Evolutionary conservation across 2,797 vertebrate species (phyloP), one percentile per base, ranked within the genome.

Genomic region (Takifugu ocellatus): DNA sequence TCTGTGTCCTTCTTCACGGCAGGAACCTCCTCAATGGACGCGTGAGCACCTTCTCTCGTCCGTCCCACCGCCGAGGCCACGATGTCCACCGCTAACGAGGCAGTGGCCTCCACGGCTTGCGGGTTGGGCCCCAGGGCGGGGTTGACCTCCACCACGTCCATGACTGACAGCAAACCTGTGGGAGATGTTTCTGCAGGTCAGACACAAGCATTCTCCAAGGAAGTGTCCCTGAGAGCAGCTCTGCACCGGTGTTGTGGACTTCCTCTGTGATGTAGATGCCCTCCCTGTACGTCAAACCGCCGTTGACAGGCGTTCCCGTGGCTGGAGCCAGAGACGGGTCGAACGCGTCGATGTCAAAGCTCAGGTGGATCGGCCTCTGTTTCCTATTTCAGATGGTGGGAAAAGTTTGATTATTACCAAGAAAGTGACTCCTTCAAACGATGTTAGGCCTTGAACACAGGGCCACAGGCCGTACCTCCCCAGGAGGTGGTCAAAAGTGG

Each of bases 261-360:
- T 99, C 97, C 83, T 99, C 97, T 12, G 94, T 86, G 76, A 99
- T 91, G 82, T 96, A 99, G 85, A 99, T 93, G 62, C 97, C 97
- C 87, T 99, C 97, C 82, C 97, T 94, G 77, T 98, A 98, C n/a
- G 96, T 98, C 80, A 99, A 54, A 49, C 97, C 97, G n/a, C 97
- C 97, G 1, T 93, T 92, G 62, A 97, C 96, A 15, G 96, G 94
- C 1, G 95, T 98, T 63, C 97, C 97, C 0, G 97, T 99, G 62
- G 97, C 95, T 2, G 97, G 95, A 75, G 97, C 97, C 85, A 99
- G 74, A 3, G 94, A 89, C 8, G 97, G 97, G 78, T 99, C 97
- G 68, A 99, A 98, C 0, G 96, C 94, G 49, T 99, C 97, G 11
- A 99, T 98, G 78, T 99, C 97, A 61, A 96, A 98, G 84, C 97